Evolutionary conservation across 2,888 invertebrate genomes (phyloP).

Genomic region (Sepiola atlantica): DNA sequence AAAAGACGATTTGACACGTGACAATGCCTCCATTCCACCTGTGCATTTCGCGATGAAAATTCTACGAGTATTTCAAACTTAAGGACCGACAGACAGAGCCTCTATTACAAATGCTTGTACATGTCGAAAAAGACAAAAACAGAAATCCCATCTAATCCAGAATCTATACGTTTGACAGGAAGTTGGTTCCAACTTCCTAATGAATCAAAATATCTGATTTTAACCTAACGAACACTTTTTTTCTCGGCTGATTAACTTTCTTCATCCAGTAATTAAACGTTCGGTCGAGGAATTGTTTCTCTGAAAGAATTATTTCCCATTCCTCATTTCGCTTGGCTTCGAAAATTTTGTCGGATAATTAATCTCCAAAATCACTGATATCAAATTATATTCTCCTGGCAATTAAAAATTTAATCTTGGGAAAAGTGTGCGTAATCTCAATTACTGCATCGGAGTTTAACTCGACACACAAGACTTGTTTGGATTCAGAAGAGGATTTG

Average conservation of each 20-base stretch:
- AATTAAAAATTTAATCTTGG: neutral
- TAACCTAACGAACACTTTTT: neutral
- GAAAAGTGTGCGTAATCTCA: neutral
- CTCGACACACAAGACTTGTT: neutral
- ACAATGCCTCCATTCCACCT: too few species aligned
- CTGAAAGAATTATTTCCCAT: neutral
- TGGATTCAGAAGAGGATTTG: neutral
- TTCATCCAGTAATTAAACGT: conserved; percentile 4
- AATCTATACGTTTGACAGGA: neutral
- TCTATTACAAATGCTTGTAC: too few species aligned
- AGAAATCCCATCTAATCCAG: neutral
- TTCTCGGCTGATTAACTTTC: conserved; percentile 9
- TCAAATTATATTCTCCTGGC: conserved; percentile 6
- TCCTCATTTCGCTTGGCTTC: neutral
- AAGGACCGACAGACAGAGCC: too few species aligned
- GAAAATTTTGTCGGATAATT: neutral
- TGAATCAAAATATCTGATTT: neutral
- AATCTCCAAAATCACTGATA: neutral
- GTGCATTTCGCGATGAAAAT: too few species aligned
- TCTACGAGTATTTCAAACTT: too few species aligned
- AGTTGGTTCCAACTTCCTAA: neutral
- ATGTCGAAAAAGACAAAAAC: too few species aligned
- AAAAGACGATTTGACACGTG: too few species aligned
- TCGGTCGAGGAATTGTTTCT: neutral
- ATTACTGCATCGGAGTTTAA: neutral